Conservation (phyloP, 2,113 vertebrate genomes). For the Rhabdornis inornatus region DNA sequence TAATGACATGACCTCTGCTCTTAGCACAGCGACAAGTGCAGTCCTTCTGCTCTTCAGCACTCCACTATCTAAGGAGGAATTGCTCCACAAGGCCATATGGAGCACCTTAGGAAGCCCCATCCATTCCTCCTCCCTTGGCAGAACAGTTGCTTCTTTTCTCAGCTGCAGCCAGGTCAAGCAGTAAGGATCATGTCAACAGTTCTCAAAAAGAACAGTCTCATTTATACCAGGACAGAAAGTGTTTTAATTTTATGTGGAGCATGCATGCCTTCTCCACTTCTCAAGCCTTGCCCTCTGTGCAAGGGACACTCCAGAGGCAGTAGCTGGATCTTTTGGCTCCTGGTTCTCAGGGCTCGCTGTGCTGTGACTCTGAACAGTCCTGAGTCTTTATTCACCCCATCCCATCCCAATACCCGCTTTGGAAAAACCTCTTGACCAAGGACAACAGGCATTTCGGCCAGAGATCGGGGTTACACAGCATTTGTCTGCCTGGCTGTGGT, state of each 20-base stretch:
- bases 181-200: neutral
- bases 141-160: neutral
- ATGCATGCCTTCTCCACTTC: fast-evolving
- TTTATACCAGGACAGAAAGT: neutral
- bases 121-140: neutral
- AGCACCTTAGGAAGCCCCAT: neutral
- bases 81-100: neutral
- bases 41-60: neutral
- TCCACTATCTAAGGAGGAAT: neutral
- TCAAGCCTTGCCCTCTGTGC: neutral
- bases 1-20: neutral
- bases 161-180: neutral
- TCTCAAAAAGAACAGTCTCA: neutral
- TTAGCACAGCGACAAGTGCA: neutral
- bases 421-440: neutral
- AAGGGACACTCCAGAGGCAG: neutral
- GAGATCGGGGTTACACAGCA: neutral
- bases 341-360: neutral
- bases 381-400: neutral
- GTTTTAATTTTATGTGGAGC: neutral
- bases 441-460: neutral
- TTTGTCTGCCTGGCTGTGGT: neutral
- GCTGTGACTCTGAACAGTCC: neutral
- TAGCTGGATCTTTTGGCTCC: neutral
- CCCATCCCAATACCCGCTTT: neutral